Base-by-base conservation (phyloP, 1,140 invertebrate species). In the Dreissena polymorpha region DNA sequence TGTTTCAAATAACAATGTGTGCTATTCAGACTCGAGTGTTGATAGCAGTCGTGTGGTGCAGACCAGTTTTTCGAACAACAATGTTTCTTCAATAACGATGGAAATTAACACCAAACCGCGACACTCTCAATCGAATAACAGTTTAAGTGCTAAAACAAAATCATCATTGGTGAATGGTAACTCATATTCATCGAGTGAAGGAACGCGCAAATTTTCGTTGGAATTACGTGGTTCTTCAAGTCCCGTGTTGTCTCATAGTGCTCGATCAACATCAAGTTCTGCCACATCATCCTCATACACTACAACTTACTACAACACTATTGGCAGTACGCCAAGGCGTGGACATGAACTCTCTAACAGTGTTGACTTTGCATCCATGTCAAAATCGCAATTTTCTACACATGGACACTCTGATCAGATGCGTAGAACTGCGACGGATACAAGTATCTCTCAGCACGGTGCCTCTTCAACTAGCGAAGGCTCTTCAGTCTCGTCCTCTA, bases 351-450 rank as follows among this genome's bases (percentile, higher is more conserved):
- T 90, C 21, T 89, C 90, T 21, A 88, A 89, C 49, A 91, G 90
- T 87, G 86, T 89, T 69, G 90, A 92, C 67, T 90, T 91, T 75
- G 80, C 85, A n/a, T 88, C 81, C 12, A 76, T 86, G 57, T 60
- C 57, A 12, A 60, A 23, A n/a, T n/a, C 21, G 57, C 16, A 18
- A 12, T n/a, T 23, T 60, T 73, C 82, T 6, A 79, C 85, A 55
- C 83, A 79, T n/a, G 77, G 83, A 55, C 85, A 90, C 13, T 80
- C 84, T 67, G 86, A 90, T 16, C 77, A 83, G 65, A 80, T 91
- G n/a, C 83, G 88, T 23, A 65, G 90, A 21, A 90, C 91, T 6
- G 87, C 90, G 0, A 91, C 91, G 18, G 91, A 92, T 80, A 89
- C 90, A n/a, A 85, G 87, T 71, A 89, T 91, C 55, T 88, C 90